Evolutionary conservation across 1,140 invertebrate species (phyloP).

Genomic region (Archivesica marissinica): DNA sequence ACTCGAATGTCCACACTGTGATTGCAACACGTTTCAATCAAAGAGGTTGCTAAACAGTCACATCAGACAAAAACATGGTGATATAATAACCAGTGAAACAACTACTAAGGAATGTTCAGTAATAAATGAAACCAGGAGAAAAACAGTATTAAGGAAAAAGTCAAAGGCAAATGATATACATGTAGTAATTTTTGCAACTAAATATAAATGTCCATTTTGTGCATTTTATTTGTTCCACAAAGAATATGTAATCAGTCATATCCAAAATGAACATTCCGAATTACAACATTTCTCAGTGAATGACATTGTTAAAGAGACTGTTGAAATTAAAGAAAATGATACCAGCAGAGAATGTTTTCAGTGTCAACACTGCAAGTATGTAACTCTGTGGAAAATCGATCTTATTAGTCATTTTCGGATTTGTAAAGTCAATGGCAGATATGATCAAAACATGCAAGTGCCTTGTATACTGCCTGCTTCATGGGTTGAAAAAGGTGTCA

Average conservation of each 20-base stretch:
- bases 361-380: not conserved
- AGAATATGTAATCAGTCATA: slow-evolving; percentile 18
- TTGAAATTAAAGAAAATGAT: not conserved
- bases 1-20: not conserved
- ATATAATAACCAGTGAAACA: too few relatives aligned
- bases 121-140: too few relatives aligned
- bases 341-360: not conserved
- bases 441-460: not conserved
- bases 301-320: slow-evolving; percentile 1
- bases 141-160: too few relatives aligned
- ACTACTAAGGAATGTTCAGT: too few relatives aligned
- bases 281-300: not conserved
- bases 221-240: slow-evolving; percentile 4
- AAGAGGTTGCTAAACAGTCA: not conserved
- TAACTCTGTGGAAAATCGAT: not conserved
- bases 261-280: not conserved
- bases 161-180: too few relatives aligned
- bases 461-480: not conserved
- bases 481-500: not conserved
- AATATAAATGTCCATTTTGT: slow-evolving; percentile 18
- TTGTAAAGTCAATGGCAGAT: not conserved
- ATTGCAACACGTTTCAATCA: not conserved
- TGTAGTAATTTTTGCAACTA: not conserved
- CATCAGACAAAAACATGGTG: not conserved
- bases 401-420: not conserved